Evolutionary conservation across 2,113 vertebrate species (phyloP).

Genomic region (Sciurus niger): DNA sequence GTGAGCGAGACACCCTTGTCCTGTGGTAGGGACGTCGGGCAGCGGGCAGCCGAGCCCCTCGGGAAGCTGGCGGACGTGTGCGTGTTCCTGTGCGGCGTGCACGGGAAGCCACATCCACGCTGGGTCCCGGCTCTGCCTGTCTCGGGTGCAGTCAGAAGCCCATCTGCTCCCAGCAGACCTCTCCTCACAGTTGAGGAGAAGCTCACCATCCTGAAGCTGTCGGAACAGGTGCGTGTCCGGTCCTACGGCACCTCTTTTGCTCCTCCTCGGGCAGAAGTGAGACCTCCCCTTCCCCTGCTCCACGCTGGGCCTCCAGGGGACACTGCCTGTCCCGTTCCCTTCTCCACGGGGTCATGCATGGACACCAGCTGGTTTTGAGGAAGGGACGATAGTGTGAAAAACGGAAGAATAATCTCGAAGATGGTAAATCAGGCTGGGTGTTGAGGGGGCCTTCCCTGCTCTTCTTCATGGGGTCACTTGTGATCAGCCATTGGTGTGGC

Average conservation of each 20-base stretch:
- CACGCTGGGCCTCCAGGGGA: constrained; percentile 60
- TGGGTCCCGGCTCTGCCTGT: background rate
- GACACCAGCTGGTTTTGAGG: background rate
- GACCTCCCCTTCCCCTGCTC: constrained; percentile 28
- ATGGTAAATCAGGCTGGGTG: background rate
- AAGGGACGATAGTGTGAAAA: constrained; percentile 44
- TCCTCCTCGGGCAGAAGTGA: constrained; percentile 20
- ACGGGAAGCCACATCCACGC: background rate
- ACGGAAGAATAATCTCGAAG: constrained; percentile 70
- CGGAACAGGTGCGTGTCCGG: accelerated
- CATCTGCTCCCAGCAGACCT: background rate
- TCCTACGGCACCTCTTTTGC: constrained; percentile 41
- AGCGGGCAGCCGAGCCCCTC: background rate
- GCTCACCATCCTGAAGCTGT: constrained; percentile 51
- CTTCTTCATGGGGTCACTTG: no score
- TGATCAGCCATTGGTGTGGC: no score
- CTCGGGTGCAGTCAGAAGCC: background rate
- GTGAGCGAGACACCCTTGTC: background rate
- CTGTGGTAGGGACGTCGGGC: background rate
- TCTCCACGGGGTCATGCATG: background rate
- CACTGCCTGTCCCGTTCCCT: constrained; percentile 1
- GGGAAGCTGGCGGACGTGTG: background rate
- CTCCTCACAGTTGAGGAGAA: constrained; percentile 60
- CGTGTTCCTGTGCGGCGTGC: background rate
- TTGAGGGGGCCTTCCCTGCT: background rate